Conservation (phyloP, 2,888 invertebrate genomes). For the Cybosia mesomella region DNA sequence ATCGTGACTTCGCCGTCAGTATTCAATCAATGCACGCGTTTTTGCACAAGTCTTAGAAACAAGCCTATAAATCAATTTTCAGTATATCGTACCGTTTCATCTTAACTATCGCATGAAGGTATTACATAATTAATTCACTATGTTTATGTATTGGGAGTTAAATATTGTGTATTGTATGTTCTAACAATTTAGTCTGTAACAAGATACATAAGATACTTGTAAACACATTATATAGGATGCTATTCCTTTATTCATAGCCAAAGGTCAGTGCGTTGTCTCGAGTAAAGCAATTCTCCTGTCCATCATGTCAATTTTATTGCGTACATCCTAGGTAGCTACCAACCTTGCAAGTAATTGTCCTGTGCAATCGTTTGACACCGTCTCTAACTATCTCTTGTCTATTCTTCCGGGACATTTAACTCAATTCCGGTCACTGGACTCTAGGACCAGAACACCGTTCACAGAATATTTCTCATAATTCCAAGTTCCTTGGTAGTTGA, state of each 20-base stretch:
- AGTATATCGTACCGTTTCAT: background rate
- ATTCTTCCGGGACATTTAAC: slow-evolving; percentile 20
- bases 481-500: slow-evolving; percentile 23
- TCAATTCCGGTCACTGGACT: slow-evolving; percentile 9
- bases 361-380: slow-evolving; percentile 19
- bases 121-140: too few species aligned
- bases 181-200: background rate
- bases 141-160: too few species aligned
- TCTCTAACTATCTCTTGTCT: slow-evolving; percentile 19
- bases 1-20: background rate
- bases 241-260: background rate
- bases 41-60: background rate
- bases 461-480: background rate
- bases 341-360: slow-evolving; percentile 28
- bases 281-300: slow-evolving; percentile 9
- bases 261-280: background rate
- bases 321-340: slow-evolving; percentile 11
- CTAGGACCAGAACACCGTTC: background rate
- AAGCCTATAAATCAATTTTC: background rate
- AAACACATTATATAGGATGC: too few species aligned
- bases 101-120: background rate
- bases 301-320: slow-evolving; percentile 25
- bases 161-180: background rate
- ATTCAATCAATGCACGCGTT: background rate
- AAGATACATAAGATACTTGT: too few species aligned